Conservation (phyloP, 2,888 invertebrate species). For the Tortricodes alternella region DNA sequence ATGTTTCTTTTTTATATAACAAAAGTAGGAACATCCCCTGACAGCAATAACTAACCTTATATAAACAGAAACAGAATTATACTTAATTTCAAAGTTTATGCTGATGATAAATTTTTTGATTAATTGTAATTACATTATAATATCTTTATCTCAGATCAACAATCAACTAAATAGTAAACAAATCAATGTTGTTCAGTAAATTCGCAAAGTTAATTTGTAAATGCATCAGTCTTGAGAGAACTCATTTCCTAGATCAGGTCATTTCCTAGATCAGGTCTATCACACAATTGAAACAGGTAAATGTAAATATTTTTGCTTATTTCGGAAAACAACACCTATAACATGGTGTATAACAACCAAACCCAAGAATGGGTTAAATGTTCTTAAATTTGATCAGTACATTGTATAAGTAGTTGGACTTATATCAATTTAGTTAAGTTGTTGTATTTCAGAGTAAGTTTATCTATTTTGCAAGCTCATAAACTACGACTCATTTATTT, state of each 20-base stretch:
- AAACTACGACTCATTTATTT: no score
- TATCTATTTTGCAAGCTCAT: constrained; percentile 14
- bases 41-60: constrained; percentile 6
- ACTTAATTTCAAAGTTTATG: constrained; percentile 3
- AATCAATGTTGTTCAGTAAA: constrained; percentile 40
- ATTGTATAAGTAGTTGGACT: not conserved
- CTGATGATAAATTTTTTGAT: constrained; percentile 8
- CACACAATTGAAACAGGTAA: constrained; percentile 34
- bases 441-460: not conserved
- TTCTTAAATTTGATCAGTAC: constrained; percentile 28
- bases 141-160: constrained; percentile 45
- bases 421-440: constrained; percentile 13
- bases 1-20: not conserved
- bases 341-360: constrained; percentile 30
- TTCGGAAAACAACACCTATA: not conserved
- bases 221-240: constrained; percentile 68
- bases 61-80: constrained; percentile 2
- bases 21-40: constrained; percentile 17
- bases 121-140: constrained; percentile 36
- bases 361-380: constrained; percentile 41
- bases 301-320: constrained; percentile 24
- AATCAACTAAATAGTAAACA: constrained; percentile 40
- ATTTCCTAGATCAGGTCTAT: constrained; percentile 31
- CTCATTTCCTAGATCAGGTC: constrained; percentile 29
- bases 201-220: constrained; percentile 51